Evolutionary conservation across 2,113 vertebrate species (phyloP).

Genomic region (Clarias macrocephalus): DNA sequence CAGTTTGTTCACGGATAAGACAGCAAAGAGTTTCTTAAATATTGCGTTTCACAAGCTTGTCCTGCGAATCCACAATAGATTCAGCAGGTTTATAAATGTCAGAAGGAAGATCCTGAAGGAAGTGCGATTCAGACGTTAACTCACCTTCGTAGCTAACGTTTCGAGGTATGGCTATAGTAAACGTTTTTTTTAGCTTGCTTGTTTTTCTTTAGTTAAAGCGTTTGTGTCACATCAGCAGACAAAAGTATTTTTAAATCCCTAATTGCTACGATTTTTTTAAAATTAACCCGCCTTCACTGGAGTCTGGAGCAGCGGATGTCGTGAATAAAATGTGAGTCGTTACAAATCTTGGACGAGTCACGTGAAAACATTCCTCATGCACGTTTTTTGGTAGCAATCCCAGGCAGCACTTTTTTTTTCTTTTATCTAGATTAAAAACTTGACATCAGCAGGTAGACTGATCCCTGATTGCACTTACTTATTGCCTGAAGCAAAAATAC

Average conservation of each 20-base stretch:
- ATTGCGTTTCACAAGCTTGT: not conserved
- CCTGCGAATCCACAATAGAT: not conserved
- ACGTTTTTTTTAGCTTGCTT: too few species aligned
- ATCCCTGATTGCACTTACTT: conserved; percentile 34
- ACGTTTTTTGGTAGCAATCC: not conserved
- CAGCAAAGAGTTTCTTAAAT: not conserved
- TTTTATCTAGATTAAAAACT: conserved; percentile 1
- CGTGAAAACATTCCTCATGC: not conserved
- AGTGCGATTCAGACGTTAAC: not conserved
- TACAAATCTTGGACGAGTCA: not conserved
- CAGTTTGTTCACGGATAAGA: not conserved
- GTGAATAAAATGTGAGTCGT: not conserved
- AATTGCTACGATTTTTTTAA: not conserved
- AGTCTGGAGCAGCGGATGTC: conserved; percentile 4
- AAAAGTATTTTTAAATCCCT: not conserved
- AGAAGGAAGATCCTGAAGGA: not conserved
- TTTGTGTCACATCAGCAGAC: not conserved
- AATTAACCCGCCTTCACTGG: not conserved
- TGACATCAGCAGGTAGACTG: conserved; percentile 17
- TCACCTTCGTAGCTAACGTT: not conserved
- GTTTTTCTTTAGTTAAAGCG: not conserved
- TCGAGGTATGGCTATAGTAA: not conserved
- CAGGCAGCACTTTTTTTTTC: not conserved
- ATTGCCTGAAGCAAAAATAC: not conserved
- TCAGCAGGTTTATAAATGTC: not conserved